Percentiles rank a stretch among this genome's conserved stretches.
phyloP scores from a whole-genome alignment of 2,797 vertebrate genomes.

The Karalla daura region DNA sequence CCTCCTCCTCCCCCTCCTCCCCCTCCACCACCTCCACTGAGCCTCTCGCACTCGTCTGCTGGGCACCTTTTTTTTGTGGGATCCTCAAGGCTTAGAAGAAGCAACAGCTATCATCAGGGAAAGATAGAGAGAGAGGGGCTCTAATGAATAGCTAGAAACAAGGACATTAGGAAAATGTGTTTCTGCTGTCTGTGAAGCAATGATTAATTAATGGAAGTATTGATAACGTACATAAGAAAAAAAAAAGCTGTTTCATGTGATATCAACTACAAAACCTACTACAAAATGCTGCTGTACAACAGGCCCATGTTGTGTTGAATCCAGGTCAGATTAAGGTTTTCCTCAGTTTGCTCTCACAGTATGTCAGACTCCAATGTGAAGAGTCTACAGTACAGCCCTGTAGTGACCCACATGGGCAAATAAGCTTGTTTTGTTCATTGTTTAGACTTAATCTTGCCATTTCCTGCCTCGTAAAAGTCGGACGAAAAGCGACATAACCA shows the following conservation, averaged over 20 bases:
- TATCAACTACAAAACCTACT: not conserved
- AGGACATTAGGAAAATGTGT: slow-evolving; percentile 17
- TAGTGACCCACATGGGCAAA: too few relatives aligned
- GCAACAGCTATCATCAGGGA: too few relatives aligned
- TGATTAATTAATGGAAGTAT: not conserved
- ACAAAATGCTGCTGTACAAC: too few relatives aligned
- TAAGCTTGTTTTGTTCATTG: too few relatives aligned
- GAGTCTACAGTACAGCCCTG: too few relatives aligned
- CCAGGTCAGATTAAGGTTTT: too few relatives aligned
- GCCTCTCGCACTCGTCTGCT: slow-evolving; percentile 57
- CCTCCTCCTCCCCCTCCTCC: slow-evolving; percentile 60
- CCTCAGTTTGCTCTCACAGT: too few relatives aligned
- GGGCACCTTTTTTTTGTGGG: slow-evolving; percentile 51
- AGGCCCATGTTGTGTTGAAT: too few relatives aligned
- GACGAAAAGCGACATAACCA: too few relatives aligned
- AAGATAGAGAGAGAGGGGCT: slow-evolving; percentile 15
- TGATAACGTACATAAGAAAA: not conserved
- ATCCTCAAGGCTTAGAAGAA: slow-evolving; percentile 41
- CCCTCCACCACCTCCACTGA: slow-evolving; percentile 56
- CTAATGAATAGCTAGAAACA: slow-evolving; percentile 40
- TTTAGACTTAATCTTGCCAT: too few relatives aligned
- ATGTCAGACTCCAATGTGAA: too few relatives aligned
- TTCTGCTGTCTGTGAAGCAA: slow-evolving; percentile 3
- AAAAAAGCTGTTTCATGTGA: not conserved
- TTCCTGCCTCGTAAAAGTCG: too few relatives aligned